A percentile compares a stretch with the other conserved stretches of the same genome.
These are phyloP conservation scores for Columba livia DNA, from an alignment of 2,113 vertebrate genomes.

Conservation along the genomic window DNA sequence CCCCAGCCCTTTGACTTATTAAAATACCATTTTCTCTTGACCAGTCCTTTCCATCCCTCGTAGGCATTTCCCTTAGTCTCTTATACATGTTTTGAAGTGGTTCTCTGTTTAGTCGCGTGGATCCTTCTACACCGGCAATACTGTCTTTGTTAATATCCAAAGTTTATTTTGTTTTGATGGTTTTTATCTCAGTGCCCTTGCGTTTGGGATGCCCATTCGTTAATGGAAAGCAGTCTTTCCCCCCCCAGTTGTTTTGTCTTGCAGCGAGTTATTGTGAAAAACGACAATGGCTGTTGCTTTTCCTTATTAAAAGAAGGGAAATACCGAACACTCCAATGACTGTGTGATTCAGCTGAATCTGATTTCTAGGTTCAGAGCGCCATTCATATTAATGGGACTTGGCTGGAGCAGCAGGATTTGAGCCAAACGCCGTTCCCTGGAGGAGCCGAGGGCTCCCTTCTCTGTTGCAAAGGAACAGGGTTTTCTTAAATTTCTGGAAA, in stretches of 20 bases:
- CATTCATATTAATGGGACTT: slow-evolving; percentile 29
- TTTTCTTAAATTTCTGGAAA: background rate
- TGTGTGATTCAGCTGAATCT: slow-evolving; percentile 45
- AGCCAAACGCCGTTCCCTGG: slow-evolving; percentile 7
- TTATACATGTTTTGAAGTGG: background rate
- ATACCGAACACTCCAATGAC: background rate
- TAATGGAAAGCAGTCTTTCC: slow-evolving; percentile 28
- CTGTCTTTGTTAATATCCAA: background rate
- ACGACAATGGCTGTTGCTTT: slow-evolving; percentile 25
- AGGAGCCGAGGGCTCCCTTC: background rate
- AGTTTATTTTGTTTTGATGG: background rate
- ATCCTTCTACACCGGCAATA: background rate
- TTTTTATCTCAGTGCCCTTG: background rate
- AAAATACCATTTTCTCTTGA: background rate
- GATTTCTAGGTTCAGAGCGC: slow-evolving; percentile 40
- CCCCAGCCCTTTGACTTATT: background rate
- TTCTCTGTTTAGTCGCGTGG: background rate
- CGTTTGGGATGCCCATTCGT: background rate
- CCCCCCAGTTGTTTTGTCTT: background rate
- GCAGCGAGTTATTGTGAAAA: slow-evolving; percentile 29
- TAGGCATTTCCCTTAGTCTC: background rate
- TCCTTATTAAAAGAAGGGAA: slow-evolving; percentile 36
- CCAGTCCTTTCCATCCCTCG: background rate
- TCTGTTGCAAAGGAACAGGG: background rate
- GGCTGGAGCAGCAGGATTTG: background rate